These are phyloP conservation scores for Holcopasites calliopsidis DNA, from an alignment of 1,140 invertebrate genomes.

Conservation along the genomic window DNA sequence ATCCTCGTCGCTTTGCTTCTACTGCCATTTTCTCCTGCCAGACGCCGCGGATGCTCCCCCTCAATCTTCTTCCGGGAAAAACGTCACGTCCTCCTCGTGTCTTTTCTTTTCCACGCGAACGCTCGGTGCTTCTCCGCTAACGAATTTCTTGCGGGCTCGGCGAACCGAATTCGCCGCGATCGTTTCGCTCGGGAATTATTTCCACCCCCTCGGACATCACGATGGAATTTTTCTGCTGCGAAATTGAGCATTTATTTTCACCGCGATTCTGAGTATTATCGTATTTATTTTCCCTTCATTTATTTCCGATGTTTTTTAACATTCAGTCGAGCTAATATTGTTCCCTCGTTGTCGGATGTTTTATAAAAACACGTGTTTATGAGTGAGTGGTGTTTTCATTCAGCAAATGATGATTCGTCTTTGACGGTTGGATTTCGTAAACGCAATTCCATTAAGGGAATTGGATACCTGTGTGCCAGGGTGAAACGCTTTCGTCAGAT, in stretches of 20 bases:
- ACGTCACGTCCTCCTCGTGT: background rate
- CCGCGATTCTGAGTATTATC: slow-evolving; percentile 38
- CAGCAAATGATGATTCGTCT: too few relatives aligned
- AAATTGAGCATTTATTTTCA: slow-evolving; percentile 43
- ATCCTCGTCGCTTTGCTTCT: slow-evolving; percentile 5
- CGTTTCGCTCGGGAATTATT: background rate
- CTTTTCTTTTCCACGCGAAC: slow-evolving; percentile 1
- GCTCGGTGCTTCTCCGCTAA: background rate
- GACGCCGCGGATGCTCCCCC: background rate
- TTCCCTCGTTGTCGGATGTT: too few relatives aligned
- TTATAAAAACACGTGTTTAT: too few relatives aligned
- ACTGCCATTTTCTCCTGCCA: background rate
- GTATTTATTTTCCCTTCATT: slow-evolving; percentile 51
- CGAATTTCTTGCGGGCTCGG: background rate
- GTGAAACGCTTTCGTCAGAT: background rate
- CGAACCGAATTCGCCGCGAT: background rate
- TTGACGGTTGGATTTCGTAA: background rate
- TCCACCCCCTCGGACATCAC: slow-evolving; percentile 7
- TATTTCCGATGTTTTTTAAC: too few relatives aligned
- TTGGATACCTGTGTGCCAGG: background rate
- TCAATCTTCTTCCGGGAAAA: background rate
- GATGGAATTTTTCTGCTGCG: slow-evolving; percentile 20
- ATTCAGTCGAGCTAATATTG: too few relatives aligned
- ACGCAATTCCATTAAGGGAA: background rate
- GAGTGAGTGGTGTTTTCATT: too few relatives aligned